A percentile compares a stretch with the other conserved stretches of the same genome.
These are phyloP conservation scores for Metalampra italica DNA, from an alignment of 2,888 invertebrate genomes.

Conservation along the genomic window DNA sequence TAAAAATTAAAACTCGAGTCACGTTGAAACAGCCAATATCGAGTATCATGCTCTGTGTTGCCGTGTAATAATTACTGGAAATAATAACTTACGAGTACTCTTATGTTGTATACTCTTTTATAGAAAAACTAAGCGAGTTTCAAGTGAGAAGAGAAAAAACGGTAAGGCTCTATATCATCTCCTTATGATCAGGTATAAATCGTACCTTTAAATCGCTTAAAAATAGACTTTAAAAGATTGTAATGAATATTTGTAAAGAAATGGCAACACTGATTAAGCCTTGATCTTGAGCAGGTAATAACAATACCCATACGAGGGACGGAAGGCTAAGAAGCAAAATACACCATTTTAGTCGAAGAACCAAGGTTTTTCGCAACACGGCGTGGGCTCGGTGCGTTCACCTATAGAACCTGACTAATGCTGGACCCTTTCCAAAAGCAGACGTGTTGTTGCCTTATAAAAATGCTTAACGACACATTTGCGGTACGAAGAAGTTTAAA, in stretches of 20 bases:
- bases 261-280: constrained; percentile 8
- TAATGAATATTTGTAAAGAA: too few species aligned
- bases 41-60: background rate
- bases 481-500: background rate
- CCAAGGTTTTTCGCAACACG: constrained; percentile 4
- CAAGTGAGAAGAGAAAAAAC: too few species aligned
- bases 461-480: constrained; percentile 1
- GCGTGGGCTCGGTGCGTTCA: constrained; percentile 67
- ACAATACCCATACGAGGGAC: constrained; percentile 38
- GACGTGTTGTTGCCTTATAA: constrained; percentile 26
- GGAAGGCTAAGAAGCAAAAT: constrained; percentile 21
- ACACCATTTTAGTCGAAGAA: constrained; percentile 32
- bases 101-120: too few species aligned
- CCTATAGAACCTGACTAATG: constrained; percentile 53
- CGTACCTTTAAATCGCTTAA: too few species aligned
- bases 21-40: constrained; percentile 19
- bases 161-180: too few species aligned
- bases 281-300: constrained; percentile 33
- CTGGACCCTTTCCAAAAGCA: constrained; percentile 60
- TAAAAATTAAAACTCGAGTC: constrained; percentile 19
- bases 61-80: too few species aligned
- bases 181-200: too few species aligned
- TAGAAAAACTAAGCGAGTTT: too few species aligned
- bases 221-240: too few species aligned
- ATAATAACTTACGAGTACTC: too few species aligned